Evolutionary conservation across 2,888 invertebrate genomes (phyloP).

Genomic region (Leucozona laternaria): DNA sequence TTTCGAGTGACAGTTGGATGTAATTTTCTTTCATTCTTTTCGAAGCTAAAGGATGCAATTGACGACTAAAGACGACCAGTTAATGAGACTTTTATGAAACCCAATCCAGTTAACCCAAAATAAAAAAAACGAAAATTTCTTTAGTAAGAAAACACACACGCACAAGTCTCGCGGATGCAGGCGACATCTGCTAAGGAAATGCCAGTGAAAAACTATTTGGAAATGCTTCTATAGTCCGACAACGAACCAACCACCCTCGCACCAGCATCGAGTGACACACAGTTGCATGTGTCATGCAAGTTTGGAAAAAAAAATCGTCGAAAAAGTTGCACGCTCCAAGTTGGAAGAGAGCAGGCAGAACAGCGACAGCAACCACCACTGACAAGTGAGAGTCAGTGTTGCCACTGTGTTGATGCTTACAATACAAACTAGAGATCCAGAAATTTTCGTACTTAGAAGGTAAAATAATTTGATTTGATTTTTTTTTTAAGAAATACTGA

Average conservation of each 20-base stretch:
- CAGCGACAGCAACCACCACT: constrained; percentile 27
- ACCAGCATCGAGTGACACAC: constrained; percentile 49
- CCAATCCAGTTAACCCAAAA: constrained; percentile 3
- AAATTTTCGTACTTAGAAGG: too few species aligned
- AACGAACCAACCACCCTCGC: constrained; percentile 45
- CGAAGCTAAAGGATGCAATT: constrained; percentile 55
- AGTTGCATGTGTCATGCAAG: constrained; percentile 75
- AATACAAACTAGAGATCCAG: not conserved
- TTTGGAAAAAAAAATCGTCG: constrained; percentile 31
- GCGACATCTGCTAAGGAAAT: constrained; percentile 55
- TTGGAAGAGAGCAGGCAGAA: constrained; percentile 62
- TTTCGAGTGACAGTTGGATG: constrained; percentile 61
- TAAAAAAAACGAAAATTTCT: constrained; percentile 4
- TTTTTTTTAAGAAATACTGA: not conserved
- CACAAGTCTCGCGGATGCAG: constrained; percentile 31
- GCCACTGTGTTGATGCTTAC: not conserved
- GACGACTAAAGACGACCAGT: constrained; percentile 49
- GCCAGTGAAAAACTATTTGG: constrained; percentile 61
- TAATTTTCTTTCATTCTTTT: constrained; percentile 51
- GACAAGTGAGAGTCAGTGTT: constrained; percentile 38
- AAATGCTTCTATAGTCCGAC: constrained; percentile 51
- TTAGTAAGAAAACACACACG: constrained; percentile 19
- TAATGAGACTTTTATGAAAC: constrained; percentile 66
- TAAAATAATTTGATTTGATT: not conserved
- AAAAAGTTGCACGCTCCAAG: constrained; percentile 56